phyloP scores from a whole-genome alignment of 2,113 vertebrate genomes.

The Pseudopipra pipra region DNA sequence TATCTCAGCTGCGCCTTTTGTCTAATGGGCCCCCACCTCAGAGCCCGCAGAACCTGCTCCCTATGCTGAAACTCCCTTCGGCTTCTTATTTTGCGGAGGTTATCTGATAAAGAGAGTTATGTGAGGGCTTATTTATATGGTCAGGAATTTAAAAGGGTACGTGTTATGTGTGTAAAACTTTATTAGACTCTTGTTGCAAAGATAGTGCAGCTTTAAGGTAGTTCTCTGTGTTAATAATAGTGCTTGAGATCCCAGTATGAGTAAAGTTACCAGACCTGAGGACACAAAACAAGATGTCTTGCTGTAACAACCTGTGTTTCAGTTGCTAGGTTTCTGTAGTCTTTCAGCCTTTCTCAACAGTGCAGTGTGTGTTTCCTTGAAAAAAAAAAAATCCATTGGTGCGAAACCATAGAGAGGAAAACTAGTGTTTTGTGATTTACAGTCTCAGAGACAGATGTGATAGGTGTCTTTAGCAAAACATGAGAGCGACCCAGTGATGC shows the following conservation, averaged over 20 bases:
- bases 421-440: neutral
- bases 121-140: neutral
- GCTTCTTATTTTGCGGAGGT: neutral
- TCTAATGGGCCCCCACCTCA: neutral
- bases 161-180: neutral
- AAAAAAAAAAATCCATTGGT: neutral
- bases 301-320: slow-evolving; percentile 11
- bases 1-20: neutral
- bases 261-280: neutral
- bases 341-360: slow-evolving; percentile 37
- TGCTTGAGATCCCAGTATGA: slow-evolving; percentile 7
- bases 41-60: neutral
- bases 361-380: neutral
- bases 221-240: slow-evolving; percentile 9
- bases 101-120: neutral
- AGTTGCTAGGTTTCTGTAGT: slow-evolving; percentile 57
- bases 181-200: neutral
- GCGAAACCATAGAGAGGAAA: neutral
- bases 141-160: neutral
- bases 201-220: neutral
- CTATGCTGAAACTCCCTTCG: neutral
- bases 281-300: slow-evolving; percentile 27
- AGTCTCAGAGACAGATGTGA: neutral
- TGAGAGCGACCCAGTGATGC: neutral
- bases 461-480: neutral